Evolutionary conservation across 2,888 invertebrate genomes (phyloP).

Genomic region (Agapostemon virescens): DNA sequence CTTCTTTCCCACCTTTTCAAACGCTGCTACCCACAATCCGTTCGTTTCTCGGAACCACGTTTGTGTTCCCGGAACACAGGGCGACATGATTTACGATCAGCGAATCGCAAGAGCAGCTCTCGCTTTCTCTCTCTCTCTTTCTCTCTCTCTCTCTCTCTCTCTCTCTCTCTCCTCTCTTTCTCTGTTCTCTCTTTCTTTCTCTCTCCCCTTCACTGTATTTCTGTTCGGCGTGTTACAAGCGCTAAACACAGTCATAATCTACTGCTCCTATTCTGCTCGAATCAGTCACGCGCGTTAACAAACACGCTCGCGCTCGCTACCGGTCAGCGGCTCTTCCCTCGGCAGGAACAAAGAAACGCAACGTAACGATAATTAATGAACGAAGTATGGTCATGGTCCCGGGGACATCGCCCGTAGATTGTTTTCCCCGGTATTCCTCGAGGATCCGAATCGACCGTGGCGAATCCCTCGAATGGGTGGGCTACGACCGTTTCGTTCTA

Average conservation of each 20-base stretch:
- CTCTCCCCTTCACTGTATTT: too few species aligned
- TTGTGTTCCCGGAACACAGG: constrained; percentile 29
- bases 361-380: constrained; percentile 39
- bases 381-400: background rate
- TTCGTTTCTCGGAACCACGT: constrained; percentile 10
- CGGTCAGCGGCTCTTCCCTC: background rate
- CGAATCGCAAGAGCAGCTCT: constrained; percentile 19
- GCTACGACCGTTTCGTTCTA: constrained; percentile 32
- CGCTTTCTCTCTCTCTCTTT: background rate
- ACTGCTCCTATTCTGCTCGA: constrained; percentile 36
- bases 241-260: constrained; percentile 30
- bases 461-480: background rate
- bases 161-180: too few species aligned
- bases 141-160: background rate
- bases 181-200: background rate
- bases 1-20: constrained; percentile 22
- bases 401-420: constrained; percentile 6
- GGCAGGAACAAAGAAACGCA: constrained; percentile 19
- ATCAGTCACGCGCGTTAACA: constrained; percentile 42
- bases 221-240: background rate
- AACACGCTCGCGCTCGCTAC: constrained; percentile 20
- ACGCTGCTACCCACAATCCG: constrained; percentile 15
- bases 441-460: constrained; percentile 19
- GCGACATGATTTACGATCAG: constrained; percentile 41
- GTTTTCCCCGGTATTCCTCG: background rate